Percentiles rank a stretch among this genome's conserved stretches.
These are phyloP conservation scores for Petromus typicus DNA, from an alignment of 2,113 vertebrate species.

Conservation along the genomic window DNA sequence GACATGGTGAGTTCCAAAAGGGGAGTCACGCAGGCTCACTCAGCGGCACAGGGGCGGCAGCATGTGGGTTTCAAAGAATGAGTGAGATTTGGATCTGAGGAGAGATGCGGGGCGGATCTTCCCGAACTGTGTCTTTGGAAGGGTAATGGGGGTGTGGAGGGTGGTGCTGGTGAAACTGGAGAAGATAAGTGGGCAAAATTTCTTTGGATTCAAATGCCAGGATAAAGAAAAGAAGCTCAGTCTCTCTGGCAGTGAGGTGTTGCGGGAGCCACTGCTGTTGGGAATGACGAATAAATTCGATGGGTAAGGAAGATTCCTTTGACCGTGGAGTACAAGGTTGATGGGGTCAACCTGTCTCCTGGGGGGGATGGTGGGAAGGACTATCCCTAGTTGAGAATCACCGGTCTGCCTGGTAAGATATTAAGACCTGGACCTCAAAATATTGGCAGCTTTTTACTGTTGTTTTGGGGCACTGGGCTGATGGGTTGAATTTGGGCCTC, in stretches of 20 bases:
- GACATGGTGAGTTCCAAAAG: not conserved
- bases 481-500: not conserved
- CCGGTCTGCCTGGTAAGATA: not conserved
- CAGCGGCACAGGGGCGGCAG: not conserved
- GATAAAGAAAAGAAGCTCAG: not conserved
- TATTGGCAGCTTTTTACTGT: not conserved
- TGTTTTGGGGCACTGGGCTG: not conserved
- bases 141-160: not conserved
- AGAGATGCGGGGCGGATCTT: not conserved
- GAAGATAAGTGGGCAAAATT: not conserved
- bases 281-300: not conserved
- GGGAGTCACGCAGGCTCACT: not conserved
- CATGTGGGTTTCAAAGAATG: not conserved
- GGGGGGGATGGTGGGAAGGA: too few relatives aligned
- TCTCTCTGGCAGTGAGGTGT: not conserved
- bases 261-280: not conserved
- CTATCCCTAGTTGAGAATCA: not conserved
- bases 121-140: not conserved
- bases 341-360: too few relatives aligned
- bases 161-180: not conserved
- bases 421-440: constrained; percentile 23
- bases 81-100: constrained; percentile 18
- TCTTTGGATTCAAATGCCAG: not conserved
- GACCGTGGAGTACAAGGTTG: not conserved
- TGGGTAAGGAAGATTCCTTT: not conserved